Base-by-base conservation (phyloP, 2,888 invertebrate species). In the Silvanus unidentatus region DNA sequence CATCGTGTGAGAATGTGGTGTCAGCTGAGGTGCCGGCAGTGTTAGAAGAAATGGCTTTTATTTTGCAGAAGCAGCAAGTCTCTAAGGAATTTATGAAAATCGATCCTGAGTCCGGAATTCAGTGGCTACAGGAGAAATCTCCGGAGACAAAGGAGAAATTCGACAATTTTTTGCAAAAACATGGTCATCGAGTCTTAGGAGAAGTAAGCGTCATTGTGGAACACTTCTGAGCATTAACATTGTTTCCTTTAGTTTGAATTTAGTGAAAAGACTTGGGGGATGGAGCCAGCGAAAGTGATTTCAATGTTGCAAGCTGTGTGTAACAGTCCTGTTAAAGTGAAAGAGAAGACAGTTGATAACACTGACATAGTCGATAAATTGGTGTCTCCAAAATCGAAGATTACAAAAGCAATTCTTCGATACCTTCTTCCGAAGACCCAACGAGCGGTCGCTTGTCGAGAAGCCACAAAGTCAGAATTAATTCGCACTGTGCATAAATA, bases 141-240 rank as follows among this genome's bases (percentile, higher is more conserved):
- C 74, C 76, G 0, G 60, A 69, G 12, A 69, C 65, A 8, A 66
- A 74, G 36, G 54, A 69, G 1, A 69, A 77, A 39, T 76, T 84
- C 15, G 60, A 70, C 0, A 59, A 69, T 2, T 88, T 91, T 62
- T 68, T 90, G 43, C 65, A 77, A 11, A 72, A 75, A 40, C 86
- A 89, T 58, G 89, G 89, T 0, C 85, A 88, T 66, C 76, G 90
- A 52, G 74, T 76, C 45, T 69, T 80, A 37, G 78, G 78, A 69
- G 84, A 84, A 73, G 82, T 81, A 63, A 52, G 55, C 50, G 22
- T 34, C 27, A 34, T 41, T 16, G 9, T 36, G 29, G 13, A 27
- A 37, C 5, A 12, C 42, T 39, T 38, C 34, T 16, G 39, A 27
- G 15, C n/a, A n/a, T n/a, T n/a, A n/a, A n/a, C n/a, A n/a, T n/a